Conservation (phyloP, 2,888 invertebrate genomes). For the Eupithecia insigniata region DNA sequence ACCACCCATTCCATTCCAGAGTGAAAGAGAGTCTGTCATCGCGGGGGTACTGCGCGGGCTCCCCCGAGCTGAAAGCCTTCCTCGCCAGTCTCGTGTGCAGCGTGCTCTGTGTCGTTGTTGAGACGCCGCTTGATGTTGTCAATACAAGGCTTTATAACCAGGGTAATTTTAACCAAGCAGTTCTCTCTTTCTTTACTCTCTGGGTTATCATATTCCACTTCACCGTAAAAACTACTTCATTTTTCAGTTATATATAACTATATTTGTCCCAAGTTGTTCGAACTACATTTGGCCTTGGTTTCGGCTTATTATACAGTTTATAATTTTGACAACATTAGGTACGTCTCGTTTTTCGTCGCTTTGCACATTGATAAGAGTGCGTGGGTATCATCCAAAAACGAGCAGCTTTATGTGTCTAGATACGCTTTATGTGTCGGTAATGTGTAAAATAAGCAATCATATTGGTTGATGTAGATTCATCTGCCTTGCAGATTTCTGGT, state of each 20-base stretch:
- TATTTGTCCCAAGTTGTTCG: not conserved
- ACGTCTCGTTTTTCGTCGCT: not conserved
- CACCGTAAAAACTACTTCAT: not conserved
- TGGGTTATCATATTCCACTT: not conserved
- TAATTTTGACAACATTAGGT: conserved; percentile 1
- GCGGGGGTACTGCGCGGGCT: conserved; percentile 70
- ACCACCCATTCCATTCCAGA: conserved; percentile 59
- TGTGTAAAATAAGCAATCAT: too few relatives aligned
- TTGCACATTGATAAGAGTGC: not conserved
- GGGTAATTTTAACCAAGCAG: conserved; percentile 77
- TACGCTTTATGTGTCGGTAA: too few relatives aligned
- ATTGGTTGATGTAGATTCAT: too few relatives aligned
- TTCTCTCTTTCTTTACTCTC: not conserved
- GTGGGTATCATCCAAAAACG: not conserved
- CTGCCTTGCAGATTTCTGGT: not conserved
- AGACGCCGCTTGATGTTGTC: conserved; percentile 95
- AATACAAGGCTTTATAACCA: conserved; percentile 95
- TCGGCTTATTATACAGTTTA: not conserved
- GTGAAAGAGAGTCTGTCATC: conserved; percentile 64
- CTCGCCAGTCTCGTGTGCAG: conserved; percentile 90
- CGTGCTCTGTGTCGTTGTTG: conserved; percentile 88
- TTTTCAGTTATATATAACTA: not conserved
- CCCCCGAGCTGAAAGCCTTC: conserved; percentile 87
- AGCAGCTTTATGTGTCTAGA: not conserved
- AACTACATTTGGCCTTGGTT: not conserved